These are phyloP conservation scores for Neostethus bicornis DNA, from an alignment of 2,797 vertebrate genomes.

Conservation along the genomic window DNA sequence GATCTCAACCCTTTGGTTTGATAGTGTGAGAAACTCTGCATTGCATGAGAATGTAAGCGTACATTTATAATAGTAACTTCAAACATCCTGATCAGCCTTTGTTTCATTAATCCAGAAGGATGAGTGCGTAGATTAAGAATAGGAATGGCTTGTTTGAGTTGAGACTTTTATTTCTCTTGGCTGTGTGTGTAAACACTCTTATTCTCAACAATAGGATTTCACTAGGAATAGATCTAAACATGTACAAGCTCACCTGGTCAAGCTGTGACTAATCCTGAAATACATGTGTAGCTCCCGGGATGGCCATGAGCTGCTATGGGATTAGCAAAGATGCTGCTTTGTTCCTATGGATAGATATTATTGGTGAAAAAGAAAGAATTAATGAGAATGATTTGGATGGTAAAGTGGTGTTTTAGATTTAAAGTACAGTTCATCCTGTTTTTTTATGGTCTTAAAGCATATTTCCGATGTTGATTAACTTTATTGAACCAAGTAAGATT, in stretches of 20 bases:
- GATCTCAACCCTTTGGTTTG: neutral
- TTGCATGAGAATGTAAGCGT: too few species aligned
- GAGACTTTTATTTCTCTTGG: slow-evolving; percentile 14
- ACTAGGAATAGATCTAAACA: slow-evolving; percentile 52
- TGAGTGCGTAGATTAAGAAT: slow-evolving; percentile 48
- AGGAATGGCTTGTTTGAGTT: slow-evolving; percentile 32
- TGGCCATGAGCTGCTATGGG: slow-evolving; percentile 41
- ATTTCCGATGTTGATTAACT: slow-evolving; percentile 18
- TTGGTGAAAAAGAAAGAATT: slow-evolving; percentile 1
- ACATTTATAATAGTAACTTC: too few species aligned
- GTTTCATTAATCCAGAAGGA: slow-evolving; percentile 30
- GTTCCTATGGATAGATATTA: neutral
- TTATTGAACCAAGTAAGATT: slow-evolving; percentile 14
- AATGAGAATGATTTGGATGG: slow-evolving; percentile 20
- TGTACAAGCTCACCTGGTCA: slow-evolving; percentile 61
- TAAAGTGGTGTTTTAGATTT: slow-evolving; percentile 15
- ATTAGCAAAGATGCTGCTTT: slow-evolving; percentile 32
- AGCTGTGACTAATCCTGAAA: slow-evolving; percentile 64
- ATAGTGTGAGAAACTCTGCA: neutral
- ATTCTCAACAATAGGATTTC: slow-evolving; percentile 63
- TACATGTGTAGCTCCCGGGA: slow-evolving; percentile 44
- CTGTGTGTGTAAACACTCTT: slow-evolving; percentile 30
- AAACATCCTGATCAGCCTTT: slow-evolving; percentile 1
- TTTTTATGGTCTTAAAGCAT: slow-evolving; percentile 26
- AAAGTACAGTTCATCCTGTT: slow-evolving; percentile 24